Conservation (phyloP, 30 jellyfish, hydroid and myxozoan genomes). For the Nemopilema nomurai region DNA sequence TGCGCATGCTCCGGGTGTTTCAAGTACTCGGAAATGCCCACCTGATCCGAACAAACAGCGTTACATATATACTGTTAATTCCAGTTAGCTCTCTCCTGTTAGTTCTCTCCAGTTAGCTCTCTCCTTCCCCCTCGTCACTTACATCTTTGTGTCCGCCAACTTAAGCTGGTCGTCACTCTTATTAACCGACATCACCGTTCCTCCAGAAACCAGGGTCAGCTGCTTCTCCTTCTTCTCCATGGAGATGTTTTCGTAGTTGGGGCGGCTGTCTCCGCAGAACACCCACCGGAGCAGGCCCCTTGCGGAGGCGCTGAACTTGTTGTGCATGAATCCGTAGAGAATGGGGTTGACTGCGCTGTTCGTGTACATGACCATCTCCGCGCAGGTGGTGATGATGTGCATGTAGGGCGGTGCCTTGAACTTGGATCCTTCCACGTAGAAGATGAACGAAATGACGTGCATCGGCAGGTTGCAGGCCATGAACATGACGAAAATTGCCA, state of each 20-base stretch:
- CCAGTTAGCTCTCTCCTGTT: no score
- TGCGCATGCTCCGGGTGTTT: no score
- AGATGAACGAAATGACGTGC: slow-evolving; percentile 68
- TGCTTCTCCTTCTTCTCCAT: slow-evolving; percentile 18
- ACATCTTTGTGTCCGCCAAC: background rate
- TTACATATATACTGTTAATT: no score
- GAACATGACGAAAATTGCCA: slow-evolving; percentile 63
- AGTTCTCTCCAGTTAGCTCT: no score
- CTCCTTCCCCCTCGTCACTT: background rate
- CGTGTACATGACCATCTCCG: slow-evolving; percentile 73
- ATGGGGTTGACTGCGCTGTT: slow-evolving; percentile 82
- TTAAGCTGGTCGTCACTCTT: background rate
- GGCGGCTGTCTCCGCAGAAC: slow-evolving; percentile 41
- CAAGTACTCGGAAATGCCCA: no score
- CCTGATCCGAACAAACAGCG: no score
- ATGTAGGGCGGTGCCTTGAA: slow-evolving; percentile 85
- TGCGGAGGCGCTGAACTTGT: slow-evolving; percentile 61
- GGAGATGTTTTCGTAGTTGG: slow-evolving; percentile 28
- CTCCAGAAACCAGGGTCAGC: slow-evolving; percentile 23
- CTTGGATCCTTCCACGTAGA: slow-evolving; percentile 52
- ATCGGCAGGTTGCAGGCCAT: slow-evolving; percentile 75
- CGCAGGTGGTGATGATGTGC: slow-evolving; percentile 56
- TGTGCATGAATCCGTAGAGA: slow-evolving; percentile 69
- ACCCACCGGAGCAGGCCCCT: slow-evolving; percentile 40
- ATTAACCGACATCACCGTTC: background rate